Conservation (phyloP, 30 jellyfish, hydroid and myxozoan species). For the Calvadosia cruxmelitensis region DNA sequence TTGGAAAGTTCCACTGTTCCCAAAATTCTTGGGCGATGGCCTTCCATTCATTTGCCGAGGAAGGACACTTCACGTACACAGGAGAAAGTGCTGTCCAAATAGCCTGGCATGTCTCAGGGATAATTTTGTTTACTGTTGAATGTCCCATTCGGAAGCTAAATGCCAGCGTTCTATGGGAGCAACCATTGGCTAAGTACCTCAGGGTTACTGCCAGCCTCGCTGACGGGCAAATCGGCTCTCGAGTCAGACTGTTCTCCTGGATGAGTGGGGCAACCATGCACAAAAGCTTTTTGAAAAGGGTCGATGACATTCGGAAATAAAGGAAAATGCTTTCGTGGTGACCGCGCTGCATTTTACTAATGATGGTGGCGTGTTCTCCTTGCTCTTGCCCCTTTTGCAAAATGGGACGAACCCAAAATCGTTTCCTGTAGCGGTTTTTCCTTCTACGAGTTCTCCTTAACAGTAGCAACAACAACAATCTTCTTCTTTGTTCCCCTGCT, state of each 20-base stretch:
- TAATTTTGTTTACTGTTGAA: conserved; percentile 12
- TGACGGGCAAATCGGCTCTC: conserved; percentile 23
- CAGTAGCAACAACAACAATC: no score
- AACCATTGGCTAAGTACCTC: conserved; percentile 15
- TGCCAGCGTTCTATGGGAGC: conserved; percentile 10
- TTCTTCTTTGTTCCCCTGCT: no score
- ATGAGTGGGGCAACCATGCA: conserved; percentile 14
- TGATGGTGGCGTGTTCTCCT: conserved; percentile 23
- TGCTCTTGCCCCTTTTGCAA: conserved; percentile 24
- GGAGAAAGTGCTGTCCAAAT: no score
- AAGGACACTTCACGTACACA: no score
- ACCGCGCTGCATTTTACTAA: conserved; percentile 39
- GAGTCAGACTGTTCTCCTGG: neutral
- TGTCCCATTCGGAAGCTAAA: conserved; percentile 15
- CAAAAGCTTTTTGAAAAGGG: conserved; percentile 8
- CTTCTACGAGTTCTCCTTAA: no score
- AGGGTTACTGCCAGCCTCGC: conserved; percentile 15
- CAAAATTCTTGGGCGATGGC: no score
- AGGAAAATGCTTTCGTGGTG: conserved; percentile 37
- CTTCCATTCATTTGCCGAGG: no score
- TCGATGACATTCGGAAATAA: conserved; percentile 17
- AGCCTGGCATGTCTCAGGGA: no score
- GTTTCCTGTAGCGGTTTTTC: conserved; percentile 13
- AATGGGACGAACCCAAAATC: conserved; percentile 40
- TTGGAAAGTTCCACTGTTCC: no score